Conservation (phyloP, 2,797 vertebrate species). For the Strix occidentalis region DNA sequence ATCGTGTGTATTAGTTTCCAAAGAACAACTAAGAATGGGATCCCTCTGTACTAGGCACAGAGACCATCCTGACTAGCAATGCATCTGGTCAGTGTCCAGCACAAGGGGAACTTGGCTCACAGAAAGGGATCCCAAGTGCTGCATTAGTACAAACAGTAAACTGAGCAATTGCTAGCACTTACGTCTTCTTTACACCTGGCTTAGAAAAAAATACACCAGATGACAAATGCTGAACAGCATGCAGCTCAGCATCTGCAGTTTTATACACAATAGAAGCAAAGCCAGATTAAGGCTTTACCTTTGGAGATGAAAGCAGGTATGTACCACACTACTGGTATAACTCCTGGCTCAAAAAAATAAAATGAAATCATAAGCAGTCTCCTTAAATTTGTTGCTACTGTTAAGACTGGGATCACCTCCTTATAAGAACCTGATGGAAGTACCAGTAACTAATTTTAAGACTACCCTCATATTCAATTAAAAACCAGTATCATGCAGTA, state of each 20-base stretch:
- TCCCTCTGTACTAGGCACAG: not conserved
- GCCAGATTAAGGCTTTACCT: not conserved
- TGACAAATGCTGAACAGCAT: not conserved
- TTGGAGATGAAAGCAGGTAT: not conserved
- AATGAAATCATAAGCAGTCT: not conserved
- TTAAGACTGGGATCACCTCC: not conserved
- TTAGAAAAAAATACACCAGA: not conserved
- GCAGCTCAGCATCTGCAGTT: not conserved
- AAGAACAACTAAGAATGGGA: not conserved
- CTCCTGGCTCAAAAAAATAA: not conserved
- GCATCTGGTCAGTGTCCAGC: not conserved
- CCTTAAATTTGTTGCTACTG: not conserved
- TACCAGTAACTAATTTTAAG: not conserved
- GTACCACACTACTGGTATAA: not conserved
- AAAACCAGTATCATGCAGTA: not conserved
- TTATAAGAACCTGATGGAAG: not conserved
- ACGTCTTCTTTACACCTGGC: not conserved
- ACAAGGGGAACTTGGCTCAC: not conserved
- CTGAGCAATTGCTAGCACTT: not conserved
- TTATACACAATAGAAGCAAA: not conserved
- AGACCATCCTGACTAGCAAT: not conserved
- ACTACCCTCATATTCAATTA: not conserved
- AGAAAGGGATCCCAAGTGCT: not conserved
- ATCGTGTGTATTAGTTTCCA: not conserved
- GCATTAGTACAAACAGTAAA: not conserved